Conservation (phyloP, 2,113 vertebrate species). For the Esox niger region DNA sequence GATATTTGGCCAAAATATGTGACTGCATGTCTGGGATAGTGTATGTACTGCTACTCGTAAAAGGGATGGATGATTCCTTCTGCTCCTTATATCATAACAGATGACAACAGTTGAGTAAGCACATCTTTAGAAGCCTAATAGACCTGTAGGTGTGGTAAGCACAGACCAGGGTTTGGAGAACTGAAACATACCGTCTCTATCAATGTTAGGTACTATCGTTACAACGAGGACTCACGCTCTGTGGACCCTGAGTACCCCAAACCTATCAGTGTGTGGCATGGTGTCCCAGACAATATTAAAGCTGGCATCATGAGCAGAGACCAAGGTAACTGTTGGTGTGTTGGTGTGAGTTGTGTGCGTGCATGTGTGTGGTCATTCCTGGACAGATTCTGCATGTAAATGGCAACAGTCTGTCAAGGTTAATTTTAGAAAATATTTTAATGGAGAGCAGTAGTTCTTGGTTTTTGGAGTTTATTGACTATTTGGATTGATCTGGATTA, state of each 20-base stretch:
- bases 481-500: too few species aligned
- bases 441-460: too few species aligned
- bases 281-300: conserved; percentile 82
- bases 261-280: conserved; percentile 81
- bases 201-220: conserved; percentile 82
- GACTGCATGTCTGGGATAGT: too few species aligned
- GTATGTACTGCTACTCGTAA: not conserved
- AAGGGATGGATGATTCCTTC: too few species aligned
- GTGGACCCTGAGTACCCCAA: conserved; percentile 86
- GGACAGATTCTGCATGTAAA: too few species aligned
- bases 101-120: not conserved
- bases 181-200: not conserved
- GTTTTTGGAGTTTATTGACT: too few species aligned
- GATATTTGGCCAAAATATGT: not conserved
- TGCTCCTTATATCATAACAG: not conserved
- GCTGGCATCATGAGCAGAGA: conserved; percentile 86
- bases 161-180: not conserved
- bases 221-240: conserved; percentile 74
- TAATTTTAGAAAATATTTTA: too few species aligned
- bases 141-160: not conserved
- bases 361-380: too few species aligned
- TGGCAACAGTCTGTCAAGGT: too few species aligned
- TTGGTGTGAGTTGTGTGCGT: not conserved
- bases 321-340: conserved; percentile 70
- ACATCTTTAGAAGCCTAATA: not conserved